Evolutionary conservation across 1,140 invertebrate species (phyloP), one percentile per base, ranked within the genome.

Genomic region (Chymomyza costata): DNA sequence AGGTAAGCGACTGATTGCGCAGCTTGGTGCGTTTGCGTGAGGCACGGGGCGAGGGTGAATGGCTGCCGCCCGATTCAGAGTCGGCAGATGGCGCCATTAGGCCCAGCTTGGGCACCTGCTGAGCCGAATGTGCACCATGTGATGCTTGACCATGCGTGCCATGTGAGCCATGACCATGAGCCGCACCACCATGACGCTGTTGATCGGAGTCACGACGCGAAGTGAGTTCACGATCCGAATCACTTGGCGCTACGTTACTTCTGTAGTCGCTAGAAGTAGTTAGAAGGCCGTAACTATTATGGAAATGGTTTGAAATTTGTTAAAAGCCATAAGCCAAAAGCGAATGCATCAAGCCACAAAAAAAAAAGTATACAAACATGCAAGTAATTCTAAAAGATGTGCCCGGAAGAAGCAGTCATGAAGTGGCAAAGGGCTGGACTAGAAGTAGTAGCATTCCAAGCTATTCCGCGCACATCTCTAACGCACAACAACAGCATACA

Each of bases 1-100:
- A 98, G 31, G 97, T 99, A 57, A 99, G 87, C 7, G 96, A 97
- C 86, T 98, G 93, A 87, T 93, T 97, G 78, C 92, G 89, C 63
- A 93, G 88, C 73, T 92, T 90, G 91, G 93, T 87, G 6, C 93
- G 88, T 84, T 92, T 92, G 50, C 94, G 88, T n/a, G 90, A 92
- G 13, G 93, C 93, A 48, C 94, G 88, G 1, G 94, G 94, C 19
- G 93, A 95, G 2, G 94, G 94, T 6, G 93, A 92, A 86, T 94
- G 93, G 62, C 93, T 94, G 39, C 93, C 94, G 16, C 93, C 93
- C 66, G 93, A 95, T 86, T 96, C 94, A 6, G 93, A 95, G 83
- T 96, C 94, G 32, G 91, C 92, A 18, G 89, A 90, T 0, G 92
- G 90, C 5, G 88, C 90, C 38, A 88, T 91, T 1, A 93, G 87